phyloP scores from a whole-genome alignment of 2,797 vertebrate genomes.

The Sebastes paucispinis region DNA sequence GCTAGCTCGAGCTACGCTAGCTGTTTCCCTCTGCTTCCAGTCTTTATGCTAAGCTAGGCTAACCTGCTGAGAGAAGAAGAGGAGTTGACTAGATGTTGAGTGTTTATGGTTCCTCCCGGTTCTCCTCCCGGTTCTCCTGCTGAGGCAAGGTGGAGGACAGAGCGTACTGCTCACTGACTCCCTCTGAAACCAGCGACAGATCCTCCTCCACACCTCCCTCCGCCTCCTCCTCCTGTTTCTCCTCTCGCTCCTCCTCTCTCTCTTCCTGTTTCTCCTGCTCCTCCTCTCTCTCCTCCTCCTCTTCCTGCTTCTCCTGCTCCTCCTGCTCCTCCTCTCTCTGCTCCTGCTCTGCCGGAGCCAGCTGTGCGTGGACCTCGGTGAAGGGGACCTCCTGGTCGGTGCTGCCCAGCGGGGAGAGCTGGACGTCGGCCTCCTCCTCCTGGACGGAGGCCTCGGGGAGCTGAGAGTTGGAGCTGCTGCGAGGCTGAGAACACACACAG shows the following conservation, averaged over 20 bases:
- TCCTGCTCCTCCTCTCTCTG: conserved; percentile 46
- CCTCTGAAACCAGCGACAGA: conserved; percentile 48
- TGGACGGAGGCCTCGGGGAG: conserved; percentile 32
- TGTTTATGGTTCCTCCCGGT: conserved; percentile 25
- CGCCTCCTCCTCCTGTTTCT: not conserved
- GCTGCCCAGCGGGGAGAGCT: conserved; percentile 68
- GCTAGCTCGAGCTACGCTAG: too few species aligned
- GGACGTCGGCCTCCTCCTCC: conserved; percentile 57
- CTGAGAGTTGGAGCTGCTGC: conserved; percentile 61
- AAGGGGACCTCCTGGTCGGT: conserved; percentile 74
- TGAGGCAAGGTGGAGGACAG: conserved; percentile 69
- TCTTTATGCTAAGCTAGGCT: too few species aligned
- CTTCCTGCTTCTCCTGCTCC: not conserved
- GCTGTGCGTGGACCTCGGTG: conserved; percentile 77
- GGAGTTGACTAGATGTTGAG: not conserved
- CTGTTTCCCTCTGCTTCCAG: too few species aligned
- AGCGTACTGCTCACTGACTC: conserved; percentile 52
- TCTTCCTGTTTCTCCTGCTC: not conserved
- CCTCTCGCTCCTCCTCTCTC: not conserved
- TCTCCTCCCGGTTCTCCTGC: not conserved
- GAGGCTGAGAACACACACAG: conserved; percentile 51
- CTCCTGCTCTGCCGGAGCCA: conserved; percentile 71
- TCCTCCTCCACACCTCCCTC: conserved; percentile 20
- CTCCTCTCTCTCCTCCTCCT: not conserved
- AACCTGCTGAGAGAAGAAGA: too few species aligned